phyloP scores from a whole-genome alignment of 53 echinoderm and acorn worm species.

The Zoroaster sp. region DNA sequence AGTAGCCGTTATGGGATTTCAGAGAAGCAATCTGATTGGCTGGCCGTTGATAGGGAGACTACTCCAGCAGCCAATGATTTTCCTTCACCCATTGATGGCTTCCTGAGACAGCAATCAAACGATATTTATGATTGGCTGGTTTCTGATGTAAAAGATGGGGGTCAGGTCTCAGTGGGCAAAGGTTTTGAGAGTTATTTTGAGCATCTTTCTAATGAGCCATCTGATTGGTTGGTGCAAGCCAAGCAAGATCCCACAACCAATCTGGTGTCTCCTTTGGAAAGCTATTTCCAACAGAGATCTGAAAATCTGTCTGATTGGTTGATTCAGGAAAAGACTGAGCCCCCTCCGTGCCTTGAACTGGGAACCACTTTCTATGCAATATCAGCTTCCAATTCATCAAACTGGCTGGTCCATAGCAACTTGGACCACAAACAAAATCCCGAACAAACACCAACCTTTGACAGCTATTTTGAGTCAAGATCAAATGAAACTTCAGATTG shows the following conservation, averaged over 20 bases:
- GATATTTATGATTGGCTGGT: background rate
- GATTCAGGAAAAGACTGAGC: background rate
- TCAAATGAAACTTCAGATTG: conserved; percentile 40
- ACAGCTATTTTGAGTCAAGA: background rate
- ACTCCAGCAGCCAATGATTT: background rate
- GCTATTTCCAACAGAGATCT: background rate
- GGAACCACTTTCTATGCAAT: background rate
- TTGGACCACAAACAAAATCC: background rate
- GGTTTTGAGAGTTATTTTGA: background rate
- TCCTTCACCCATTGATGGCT: background rate
- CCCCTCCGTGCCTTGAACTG: background rate
- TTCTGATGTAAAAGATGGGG: background rate
- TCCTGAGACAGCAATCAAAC: background rate
- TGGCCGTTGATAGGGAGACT: background rate
- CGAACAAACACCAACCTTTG: background rate
- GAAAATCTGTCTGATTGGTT: conserved; percentile 28
- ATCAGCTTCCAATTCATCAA: background rate
- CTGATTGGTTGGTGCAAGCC: conserved; percentile 56
- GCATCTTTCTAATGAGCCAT: conserved; percentile 35
- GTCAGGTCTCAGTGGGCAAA: background rate
- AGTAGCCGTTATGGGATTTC: background rate
- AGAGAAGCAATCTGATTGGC: conserved; percentile 12
- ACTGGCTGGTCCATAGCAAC: conserved; percentile 15
- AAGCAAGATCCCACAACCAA: background rate
- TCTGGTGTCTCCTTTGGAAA: conserved; percentile 1